Conservation (phyloP, 2,888 invertebrate genomes). For the Omphaloscelis lunosa region DNA sequence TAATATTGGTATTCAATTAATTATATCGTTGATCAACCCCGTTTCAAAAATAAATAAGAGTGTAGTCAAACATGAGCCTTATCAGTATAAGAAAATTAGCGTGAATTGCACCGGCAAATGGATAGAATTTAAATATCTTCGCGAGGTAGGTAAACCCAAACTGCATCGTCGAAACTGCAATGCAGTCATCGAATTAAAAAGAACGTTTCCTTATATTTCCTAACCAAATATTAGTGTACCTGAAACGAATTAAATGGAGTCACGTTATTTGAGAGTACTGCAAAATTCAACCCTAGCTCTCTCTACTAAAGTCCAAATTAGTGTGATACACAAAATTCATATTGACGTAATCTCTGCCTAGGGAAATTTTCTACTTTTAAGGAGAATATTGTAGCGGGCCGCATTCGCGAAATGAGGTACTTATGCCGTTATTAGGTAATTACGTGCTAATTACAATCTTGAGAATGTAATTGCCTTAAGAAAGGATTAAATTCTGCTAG, state of each 20-base stretch:
- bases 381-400: slow-evolving; percentile 36
- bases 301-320: background rate
- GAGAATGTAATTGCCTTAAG: slow-evolving; percentile 41
- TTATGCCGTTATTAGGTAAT: slow-evolving; percentile 48
- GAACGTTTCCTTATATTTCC: slow-evolving; percentile 50
- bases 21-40: background rate
- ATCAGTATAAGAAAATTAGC: background rate
- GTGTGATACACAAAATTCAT: slow-evolving; percentile 1
- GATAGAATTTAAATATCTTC: slow-evolving; percentile 35
- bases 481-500: slow-evolving; percentile 33
- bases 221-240: slow-evolving; percentile 60
- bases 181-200: slow-evolving; percentile 56
- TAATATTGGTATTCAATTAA: too few species aligned
- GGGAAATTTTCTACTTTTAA: slow-evolving; percentile 62
- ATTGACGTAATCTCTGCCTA: slow-evolving; percentile 42
- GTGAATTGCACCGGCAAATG: background rate
- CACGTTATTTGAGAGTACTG: slow-evolving; percentile 3
- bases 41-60: background rate
- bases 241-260: slow-evolving; percentile 59
- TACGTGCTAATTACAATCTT: slow-evolving; percentile 57
- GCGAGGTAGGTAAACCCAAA: slow-evolving; percentile 9
- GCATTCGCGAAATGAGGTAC: slow-evolving; percentile 46
- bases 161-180: slow-evolving; percentile 52
- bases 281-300: background rate
- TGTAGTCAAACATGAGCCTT: background rate